phyloP scores from a whole-genome alignment of 2,113 vertebrate species.

The Megalops atlanticus region DNA sequence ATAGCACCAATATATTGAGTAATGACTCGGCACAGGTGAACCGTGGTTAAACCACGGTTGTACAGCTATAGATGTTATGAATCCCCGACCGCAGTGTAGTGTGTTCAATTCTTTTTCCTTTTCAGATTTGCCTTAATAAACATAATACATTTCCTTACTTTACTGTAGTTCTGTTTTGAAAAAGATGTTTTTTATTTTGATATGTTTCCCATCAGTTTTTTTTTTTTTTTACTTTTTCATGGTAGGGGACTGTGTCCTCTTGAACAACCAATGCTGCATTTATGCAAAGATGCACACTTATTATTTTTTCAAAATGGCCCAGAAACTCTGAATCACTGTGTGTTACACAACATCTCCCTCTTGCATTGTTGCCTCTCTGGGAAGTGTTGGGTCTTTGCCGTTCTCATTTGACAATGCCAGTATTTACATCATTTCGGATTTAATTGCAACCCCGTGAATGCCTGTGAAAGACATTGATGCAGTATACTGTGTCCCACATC shows the following conservation, averaged over 20 bases:
- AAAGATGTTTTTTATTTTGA: no score
- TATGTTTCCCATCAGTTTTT: no score
- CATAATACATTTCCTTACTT: no score
- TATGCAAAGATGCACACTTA: background rate
- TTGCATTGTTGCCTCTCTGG: background rate
- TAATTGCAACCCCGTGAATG: slow-evolving; percentile 51
- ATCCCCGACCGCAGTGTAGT: no score
- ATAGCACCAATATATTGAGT: background rate
- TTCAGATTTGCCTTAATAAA: no score
- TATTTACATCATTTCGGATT: slow-evolving; percentile 48
- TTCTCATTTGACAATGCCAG: slow-evolving; percentile 35
- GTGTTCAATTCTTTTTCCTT: no score
- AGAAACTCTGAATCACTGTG: slow-evolving; percentile 37
- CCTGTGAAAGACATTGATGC: slow-evolving; percentile 36
- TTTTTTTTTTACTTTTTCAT: background rate
- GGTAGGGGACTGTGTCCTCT: background rate
- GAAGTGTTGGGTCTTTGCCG: background rate
- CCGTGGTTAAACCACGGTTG: background rate
- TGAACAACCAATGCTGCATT: background rate
- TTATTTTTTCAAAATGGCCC: slow-evolving; percentile 7
- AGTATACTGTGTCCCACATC: slow-evolving; percentile 42
- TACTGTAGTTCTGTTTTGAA: no score
- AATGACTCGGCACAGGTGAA: background rate
- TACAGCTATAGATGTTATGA: no score
- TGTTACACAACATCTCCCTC: slow-evolving; percentile 26